Conservation (phyloP, 2,888 invertebrate species). For the Mechanitis messenoides region DNA sequence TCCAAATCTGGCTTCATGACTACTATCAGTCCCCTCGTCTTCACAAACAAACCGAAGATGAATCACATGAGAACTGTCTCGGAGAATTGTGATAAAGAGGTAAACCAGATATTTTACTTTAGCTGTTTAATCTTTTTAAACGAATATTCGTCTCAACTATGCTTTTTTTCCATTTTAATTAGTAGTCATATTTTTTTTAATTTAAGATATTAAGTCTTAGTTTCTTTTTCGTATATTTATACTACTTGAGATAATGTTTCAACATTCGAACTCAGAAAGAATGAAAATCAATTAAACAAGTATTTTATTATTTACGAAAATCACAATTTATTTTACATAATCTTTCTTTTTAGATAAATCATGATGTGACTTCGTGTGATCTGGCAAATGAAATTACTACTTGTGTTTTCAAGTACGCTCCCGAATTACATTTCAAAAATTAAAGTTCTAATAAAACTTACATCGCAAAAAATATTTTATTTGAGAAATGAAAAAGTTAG, state of each 20-base stretch:
- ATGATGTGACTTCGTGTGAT: constrained; percentile 47
- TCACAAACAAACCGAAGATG: constrained; percentile 61
- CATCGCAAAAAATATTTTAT: background rate
- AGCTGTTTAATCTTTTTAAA: background rate
- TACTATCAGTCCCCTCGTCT: constrained; percentile 58
- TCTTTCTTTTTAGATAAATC: constrained; percentile 48
- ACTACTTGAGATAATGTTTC: too few species aligned
- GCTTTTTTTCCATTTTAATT: too few species aligned
- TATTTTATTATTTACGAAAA: too few species aligned
- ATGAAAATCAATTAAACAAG: too few species aligned
- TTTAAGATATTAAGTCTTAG: too few species aligned
- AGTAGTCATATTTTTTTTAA: too few species aligned
- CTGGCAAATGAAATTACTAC: constrained; percentile 61
- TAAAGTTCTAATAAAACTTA: constrained; percentile 3
- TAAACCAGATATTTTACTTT: constrained; percentile 30
- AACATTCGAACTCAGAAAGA: background rate
- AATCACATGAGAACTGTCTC: constrained; percentile 66
- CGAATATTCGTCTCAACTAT: too few species aligned
- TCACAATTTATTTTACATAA: background rate
- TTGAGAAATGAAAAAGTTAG: too few species aligned
- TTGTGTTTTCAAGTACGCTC: constrained; percentile 68
- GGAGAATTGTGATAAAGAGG: constrained; percentile 68
- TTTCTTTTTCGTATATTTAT: too few species aligned
- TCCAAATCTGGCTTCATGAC: constrained; percentile 64
- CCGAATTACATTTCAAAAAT: constrained; percentile 59